Conservation (phyloP, 2,888 invertebrate genomes). For the Chrysolina haemoptera region DNA sequence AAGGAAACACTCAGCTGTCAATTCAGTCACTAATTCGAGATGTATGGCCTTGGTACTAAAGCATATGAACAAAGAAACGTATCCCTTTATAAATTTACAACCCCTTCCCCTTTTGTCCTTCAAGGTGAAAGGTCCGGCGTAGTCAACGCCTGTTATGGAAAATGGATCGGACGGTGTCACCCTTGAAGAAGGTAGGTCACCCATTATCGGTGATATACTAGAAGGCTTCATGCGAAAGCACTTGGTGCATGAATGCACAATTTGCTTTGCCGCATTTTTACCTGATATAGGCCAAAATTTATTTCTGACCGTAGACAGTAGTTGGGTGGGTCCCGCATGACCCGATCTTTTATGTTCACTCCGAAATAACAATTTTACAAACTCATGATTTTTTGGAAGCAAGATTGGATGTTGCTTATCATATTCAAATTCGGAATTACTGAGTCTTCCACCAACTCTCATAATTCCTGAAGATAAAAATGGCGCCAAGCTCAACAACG, state of each 20-base stretch:
- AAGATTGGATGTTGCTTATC: conserved; percentile 50
- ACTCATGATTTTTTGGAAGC: conserved; percentile 42
- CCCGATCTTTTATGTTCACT: conserved; percentile 42
- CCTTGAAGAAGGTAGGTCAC: not conserved
- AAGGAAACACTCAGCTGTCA: conserved; percentile 29
- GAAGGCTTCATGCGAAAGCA: not conserved
- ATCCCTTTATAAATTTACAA: too few relatives aligned
- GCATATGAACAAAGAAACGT: conserved; percentile 25
- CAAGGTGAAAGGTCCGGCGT: not conserved
- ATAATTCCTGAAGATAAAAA: conserved; percentile 42
- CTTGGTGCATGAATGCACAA: not conserved
- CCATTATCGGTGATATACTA: not conserved
- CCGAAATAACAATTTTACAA: conserved; percentile 47
- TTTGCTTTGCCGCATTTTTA: conserved; percentile 31
- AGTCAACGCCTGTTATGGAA: too few relatives aligned
- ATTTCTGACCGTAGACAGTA: conserved; percentile 47
- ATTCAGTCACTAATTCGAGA: conserved; percentile 32
- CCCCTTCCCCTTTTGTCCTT: not conserved
- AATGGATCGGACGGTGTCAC: not conserved
- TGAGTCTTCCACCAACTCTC: conserved; percentile 45
- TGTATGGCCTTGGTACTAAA: conserved; percentile 37
- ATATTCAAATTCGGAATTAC: conserved; percentile 45
- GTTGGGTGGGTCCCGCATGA: conserved; percentile 46
- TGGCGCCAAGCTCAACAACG: conserved; percentile 42
- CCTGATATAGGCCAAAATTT: conserved; percentile 52